Percentiles rank a stretch among this genome's conserved stretches.
These are phyloP conservation scores for Pyrocephalus nanus DNA, from an alignment of 2,797 vertebrate genomes.

Conservation along the genomic window DNA sequence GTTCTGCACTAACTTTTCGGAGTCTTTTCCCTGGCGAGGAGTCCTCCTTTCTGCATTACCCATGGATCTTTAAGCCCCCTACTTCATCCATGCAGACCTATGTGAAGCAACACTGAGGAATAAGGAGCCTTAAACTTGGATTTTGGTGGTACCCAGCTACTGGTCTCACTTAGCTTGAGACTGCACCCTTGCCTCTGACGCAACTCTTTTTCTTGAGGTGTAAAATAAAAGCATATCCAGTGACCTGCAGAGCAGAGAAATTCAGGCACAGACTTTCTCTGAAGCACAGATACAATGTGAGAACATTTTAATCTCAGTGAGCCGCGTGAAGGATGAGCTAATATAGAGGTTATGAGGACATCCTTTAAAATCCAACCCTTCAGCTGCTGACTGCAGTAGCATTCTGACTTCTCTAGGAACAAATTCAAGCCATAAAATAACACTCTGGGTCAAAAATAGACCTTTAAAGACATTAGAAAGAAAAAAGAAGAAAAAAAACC, in stretches of 20 bases:
- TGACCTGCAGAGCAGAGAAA: not conserved
- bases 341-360: not conserved
- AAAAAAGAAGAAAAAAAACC: rapidly evolving
- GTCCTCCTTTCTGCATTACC: not conserved
- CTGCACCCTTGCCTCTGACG: not conserved
- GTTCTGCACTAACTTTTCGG: not conserved
- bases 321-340: not conserved
- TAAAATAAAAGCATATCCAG: not conserved
- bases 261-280: not conserved
- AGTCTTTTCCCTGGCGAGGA: not conserved
- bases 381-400: not conserved
- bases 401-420: not conserved
- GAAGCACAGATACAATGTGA: not conserved
- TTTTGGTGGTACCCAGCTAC: not conserved
- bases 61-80: not conserved
- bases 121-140: not conserved
- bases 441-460: not conserved
- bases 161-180: not conserved
- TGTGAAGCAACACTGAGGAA: rapidly evolving
- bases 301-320: not conserved
- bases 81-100: not conserved
- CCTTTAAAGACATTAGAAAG: not conserved
- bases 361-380: not conserved
- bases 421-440: not conserved
- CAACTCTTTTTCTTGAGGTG: not conserved